A percentile compares a stretch with the other conserved stretches of the same genome.
Evolutionary conservation across 2,888 invertebrate genomes (phyloP).

Genomic region (Halictus quadricinctus): DNA sequence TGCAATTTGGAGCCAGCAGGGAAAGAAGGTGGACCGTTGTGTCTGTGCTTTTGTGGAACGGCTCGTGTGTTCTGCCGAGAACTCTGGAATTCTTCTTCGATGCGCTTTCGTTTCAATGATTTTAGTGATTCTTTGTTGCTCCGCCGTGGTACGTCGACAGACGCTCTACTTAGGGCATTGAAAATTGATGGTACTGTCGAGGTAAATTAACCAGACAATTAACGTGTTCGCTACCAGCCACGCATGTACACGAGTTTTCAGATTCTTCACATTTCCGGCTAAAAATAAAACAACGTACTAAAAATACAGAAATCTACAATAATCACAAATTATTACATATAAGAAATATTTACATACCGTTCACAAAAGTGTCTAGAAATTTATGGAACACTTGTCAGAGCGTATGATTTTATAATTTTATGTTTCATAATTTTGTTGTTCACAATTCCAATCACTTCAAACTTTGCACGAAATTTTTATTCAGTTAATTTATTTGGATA

Average conservation of each 20-base stretch:
- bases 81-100: not conserved
- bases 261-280: not conserved
- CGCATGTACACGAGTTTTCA: too few species aligned
- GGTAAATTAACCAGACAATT: not conserved
- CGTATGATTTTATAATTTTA: not conserved
- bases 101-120: not conserved
- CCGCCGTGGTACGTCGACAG: not conserved
- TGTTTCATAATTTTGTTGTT: not conserved
- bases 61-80: not conserved
- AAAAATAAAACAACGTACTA: not conserved
- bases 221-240: not conserved
- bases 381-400: not conserved
- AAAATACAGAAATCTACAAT: not conserved
- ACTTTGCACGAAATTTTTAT: not conserved
- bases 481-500: not conserved
- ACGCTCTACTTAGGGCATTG: not conserved
- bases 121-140: not conserved
- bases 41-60: slow-evolving; percentile 2
- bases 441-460: not conserved
- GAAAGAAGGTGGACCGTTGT: not conserved
- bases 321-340: not conserved
- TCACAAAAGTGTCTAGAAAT: not conserved
- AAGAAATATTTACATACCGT: too few species aligned
- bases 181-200: not conserved
- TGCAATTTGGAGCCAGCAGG: slow-evolving; percentile 17